Conservation (phyloP, 2,888 invertebrate species). For the Epinotia demarniana region DNA sequence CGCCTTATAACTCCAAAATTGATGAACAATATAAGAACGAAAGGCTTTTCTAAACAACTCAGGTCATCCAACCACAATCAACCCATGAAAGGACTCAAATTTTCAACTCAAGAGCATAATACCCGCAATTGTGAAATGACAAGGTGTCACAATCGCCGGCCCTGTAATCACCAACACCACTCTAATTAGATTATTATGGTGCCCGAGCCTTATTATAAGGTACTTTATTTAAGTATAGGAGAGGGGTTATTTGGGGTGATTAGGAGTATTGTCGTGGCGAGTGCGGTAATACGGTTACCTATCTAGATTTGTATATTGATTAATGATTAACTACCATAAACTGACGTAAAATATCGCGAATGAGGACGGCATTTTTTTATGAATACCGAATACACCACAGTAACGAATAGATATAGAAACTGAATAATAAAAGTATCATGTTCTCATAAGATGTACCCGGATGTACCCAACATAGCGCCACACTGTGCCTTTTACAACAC, state of each 20-base stretch:
- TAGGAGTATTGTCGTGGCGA: neutral
- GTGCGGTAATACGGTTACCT: neutral
- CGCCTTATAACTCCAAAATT: too few relatives aligned
- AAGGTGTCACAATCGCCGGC: slow-evolving; percentile 35
- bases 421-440: too few relatives aligned
- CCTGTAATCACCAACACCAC: slow-evolving; percentile 31
- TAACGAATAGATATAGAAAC: too few relatives aligned
- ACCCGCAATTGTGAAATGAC: slow-evolving; percentile 36
- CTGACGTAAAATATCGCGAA: too few relatives aligned
- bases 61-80: slow-evolving; percentile 4
- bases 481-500: too few relatives aligned
- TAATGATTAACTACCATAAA: too few relatives aligned
- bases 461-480: too few relatives aligned
- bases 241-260: slow-evolving; percentile 6
- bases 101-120: slow-evolving; percentile 24
- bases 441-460: too few relatives aligned
- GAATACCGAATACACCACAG: too few relatives aligned
- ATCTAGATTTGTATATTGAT: neutral
- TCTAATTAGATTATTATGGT: slow-evolving; percentile 19
- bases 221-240: slow-evolving; percentile 3
- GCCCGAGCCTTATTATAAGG: neutral
- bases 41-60: neutral
- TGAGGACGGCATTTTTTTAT: too few relatives aligned
- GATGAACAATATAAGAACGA: too few relatives aligned
- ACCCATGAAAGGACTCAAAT: slow-evolving; percentile 22